Base-by-base conservation (phyloP, 1,140 invertebrate species). In the Tetranychus urticae region DNA sequence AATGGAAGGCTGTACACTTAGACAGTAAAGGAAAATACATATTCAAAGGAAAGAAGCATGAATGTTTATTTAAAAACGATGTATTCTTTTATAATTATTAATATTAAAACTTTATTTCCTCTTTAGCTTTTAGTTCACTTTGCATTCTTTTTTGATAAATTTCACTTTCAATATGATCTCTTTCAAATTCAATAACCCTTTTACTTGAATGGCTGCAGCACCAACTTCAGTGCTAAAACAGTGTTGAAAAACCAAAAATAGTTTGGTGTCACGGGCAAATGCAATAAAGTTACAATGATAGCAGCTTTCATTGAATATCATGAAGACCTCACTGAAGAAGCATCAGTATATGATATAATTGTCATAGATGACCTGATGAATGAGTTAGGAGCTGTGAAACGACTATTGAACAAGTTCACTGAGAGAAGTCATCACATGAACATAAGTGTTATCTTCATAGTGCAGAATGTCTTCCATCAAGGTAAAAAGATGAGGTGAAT, bases 391-490 rank as follows among this genome's bases (percentile, higher is more conserved):
- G 45, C 33, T 48, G 39, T 36, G 8, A 31, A 10, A 10, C 23
- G 14, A 14, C 37, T 62, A 48, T 47, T 56, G 1, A 58, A 46
- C 12, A 5, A 58, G 39, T 62, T 62, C 46, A 58, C 56, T 1
- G 42, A 58, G 35, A 0, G 2, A 8, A 58, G 42, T 4, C 61
- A 58, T 52, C 61, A 62, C 33, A 45, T 2, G 13, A 58, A 58
- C 50, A 23, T 62, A 10, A 35, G 39, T 10, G 0, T 62, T 36
- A 50, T 62, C 7, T 62, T 62, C 37, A 62, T 58, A 10, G 56
- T 62, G 6, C 61, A 62, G 37, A 62, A 62, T 52, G 23, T 62
- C 1, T 62, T 58, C 39, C n/a, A 58, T 52, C 34, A 62, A 59
- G 61, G 39, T 10, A 57, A 39, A 13, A 13, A 62, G 10, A 58